A percentile compares a stretch with the other conserved stretches of the same genome.
These are phyloP conservation scores for Micromesistius poutassou DNA, from an alignment of 2,797 vertebrate species.

Conservation along the genomic window DNA sequence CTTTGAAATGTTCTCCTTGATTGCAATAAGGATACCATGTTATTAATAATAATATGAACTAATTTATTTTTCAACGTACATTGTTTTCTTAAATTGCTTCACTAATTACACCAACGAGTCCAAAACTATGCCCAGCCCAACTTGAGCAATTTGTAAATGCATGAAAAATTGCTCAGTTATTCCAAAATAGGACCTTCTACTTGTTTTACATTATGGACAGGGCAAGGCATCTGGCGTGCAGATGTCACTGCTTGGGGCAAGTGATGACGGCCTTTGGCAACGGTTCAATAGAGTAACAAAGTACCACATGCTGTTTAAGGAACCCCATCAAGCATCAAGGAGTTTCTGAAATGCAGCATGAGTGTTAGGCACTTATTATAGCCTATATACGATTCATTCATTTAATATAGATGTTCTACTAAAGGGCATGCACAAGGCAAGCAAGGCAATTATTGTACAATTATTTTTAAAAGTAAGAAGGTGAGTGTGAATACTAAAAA, in stretches of 20 bases:
- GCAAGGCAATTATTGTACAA: neutral
- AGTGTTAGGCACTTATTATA: neutral
- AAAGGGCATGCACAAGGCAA: neutral
- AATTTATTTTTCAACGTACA: neutral
- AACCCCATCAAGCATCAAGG: constrained; percentile 49
- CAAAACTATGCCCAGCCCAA: neutral
- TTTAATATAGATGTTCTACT: neutral
- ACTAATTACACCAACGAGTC: neutral
- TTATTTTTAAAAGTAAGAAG: neutral
- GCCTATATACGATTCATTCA: neutral
- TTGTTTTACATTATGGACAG: constrained; percentile 41
- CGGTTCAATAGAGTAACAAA: constrained; percentile 47
- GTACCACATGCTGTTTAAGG: constrained; percentile 40
- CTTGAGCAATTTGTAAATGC: neutral
- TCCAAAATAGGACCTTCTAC: neutral
- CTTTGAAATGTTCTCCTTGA: neutral
- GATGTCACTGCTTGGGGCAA: constrained; percentile 57
- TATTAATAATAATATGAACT: neutral
- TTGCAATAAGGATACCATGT: neutral
- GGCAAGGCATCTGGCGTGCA: constrained; percentile 65
- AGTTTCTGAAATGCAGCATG: neutral
- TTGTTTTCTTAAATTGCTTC: neutral
- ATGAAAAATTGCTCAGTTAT: neutral
- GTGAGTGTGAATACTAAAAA: neutral
- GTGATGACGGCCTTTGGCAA: constrained; percentile 59